Percentiles rank a stretch among this genome's conserved stretches.
These are phyloP conservation scores for Colletes latitarsis DNA, from an alignment of 1,140 invertebrate species.

Conservation along the genomic window DNA sequence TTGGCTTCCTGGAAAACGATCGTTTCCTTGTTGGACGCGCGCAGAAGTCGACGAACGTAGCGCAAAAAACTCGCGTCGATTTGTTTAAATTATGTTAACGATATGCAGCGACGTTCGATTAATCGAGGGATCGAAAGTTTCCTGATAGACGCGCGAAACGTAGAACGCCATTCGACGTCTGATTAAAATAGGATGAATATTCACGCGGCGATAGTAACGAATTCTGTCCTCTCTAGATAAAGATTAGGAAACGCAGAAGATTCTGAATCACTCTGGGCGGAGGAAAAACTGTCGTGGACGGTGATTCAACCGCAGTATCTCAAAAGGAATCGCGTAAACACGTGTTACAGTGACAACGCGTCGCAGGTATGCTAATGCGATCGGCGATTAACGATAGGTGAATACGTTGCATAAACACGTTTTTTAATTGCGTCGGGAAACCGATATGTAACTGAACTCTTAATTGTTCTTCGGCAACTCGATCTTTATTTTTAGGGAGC, in stretches of 20 bases:
- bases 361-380: background rate
- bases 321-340: constrained; percentile 8
- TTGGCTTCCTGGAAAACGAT: constrained; percentile 70
- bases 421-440: too few species aligned
- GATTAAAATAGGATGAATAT: background rate
- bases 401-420: background rate
- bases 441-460: constrained; percentile 7
- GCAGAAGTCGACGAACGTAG: background rate
- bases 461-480: background rate
- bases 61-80: background rate
- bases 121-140: background rate
- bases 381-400: background rate
- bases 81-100: background rate
- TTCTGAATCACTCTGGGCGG: background rate
- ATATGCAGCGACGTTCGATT: background rate
- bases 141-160: background rate
- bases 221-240: background rate
- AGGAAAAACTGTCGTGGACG: background rate
- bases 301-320: constrained; percentile 1
- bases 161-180: too few species aligned
- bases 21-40: constrained; percentile 3
- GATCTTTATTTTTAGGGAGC: too few species aligned
- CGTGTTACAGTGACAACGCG: background rate
- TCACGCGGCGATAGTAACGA: background rate
- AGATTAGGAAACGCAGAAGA: background rate